phyloP scores from a whole-genome alignment of 2,113 vertebrate species.

The Gavia stellata region DNA sequence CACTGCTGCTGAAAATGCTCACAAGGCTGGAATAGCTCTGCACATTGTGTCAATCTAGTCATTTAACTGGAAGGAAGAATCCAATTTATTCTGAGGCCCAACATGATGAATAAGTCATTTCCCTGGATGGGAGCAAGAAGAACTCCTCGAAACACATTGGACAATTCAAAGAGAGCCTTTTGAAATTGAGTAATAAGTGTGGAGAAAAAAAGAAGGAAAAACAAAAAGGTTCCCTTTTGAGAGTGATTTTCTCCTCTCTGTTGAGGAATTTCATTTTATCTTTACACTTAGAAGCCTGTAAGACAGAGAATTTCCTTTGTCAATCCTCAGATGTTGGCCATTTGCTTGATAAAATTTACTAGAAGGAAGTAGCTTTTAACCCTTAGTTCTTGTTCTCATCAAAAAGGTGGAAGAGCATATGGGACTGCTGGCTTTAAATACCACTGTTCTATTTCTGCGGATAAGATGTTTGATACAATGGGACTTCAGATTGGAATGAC shows the following conservation, averaged over 20 bases:
- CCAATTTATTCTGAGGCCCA: conserved; percentile 27
- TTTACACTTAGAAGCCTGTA: not conserved
- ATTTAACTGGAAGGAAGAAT: conserved; percentile 16
- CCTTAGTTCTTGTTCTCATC: not conserved
- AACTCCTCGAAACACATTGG: not conserved
- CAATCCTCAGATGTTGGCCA: not conserved
- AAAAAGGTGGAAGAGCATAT: not conserved
- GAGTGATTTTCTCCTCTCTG: not conserved
- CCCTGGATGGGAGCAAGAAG: not conserved
- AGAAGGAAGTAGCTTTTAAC: not conserved
- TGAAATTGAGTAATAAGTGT: not conserved
- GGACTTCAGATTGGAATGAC: not conserved
- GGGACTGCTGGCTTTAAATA: not conserved
- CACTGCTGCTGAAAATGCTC: not conserved
- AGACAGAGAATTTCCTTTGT: not conserved
- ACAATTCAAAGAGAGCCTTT: conserved; percentile 1
- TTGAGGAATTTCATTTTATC: conserved; percentile 10
- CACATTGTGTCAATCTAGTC: not conserved
- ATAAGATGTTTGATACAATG: not conserved
- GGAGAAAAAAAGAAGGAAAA: not conserved
- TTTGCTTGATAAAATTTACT: not conserved
- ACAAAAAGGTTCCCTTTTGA: not conserved
- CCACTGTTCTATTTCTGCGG: not conserved
- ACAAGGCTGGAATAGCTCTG: not conserved
- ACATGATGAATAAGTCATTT: conserved; percentile 40